phyloP scores from a whole-genome alignment of 2,113 vertebrate genomes.

The Chloropsis cyanopogon region DNA sequence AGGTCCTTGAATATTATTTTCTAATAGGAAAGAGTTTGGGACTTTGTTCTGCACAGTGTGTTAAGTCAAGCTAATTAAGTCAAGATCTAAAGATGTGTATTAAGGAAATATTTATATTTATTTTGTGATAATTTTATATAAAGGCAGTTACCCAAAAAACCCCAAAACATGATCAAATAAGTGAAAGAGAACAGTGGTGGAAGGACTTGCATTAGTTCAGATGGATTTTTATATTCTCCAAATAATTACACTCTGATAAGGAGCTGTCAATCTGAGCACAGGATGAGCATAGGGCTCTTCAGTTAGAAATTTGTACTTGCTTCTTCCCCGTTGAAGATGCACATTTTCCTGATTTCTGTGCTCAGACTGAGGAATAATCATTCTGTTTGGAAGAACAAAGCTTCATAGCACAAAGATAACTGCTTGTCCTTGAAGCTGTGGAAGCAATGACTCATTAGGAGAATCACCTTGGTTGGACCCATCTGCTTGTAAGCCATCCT shows the following conservation, averaged over 20 bases:
- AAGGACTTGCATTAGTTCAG: neutral
- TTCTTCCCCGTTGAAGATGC: neutral
- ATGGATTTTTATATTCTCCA: neutral
- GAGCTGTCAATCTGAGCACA: fast-evolving
- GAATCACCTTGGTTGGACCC: neutral
- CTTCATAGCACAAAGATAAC: neutral
- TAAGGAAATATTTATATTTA: neutral
- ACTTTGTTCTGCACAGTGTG: neutral
- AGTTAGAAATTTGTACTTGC: neutral
- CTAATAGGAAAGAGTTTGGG: neutral
- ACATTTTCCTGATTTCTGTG: neutral
- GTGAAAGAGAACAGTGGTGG: neutral
- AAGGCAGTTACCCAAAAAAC: fast-evolving
- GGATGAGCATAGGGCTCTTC: neutral
- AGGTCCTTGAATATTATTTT: neutral
- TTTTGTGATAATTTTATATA: neutral
- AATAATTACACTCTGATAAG: neutral
- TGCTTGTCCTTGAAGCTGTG: neutral
- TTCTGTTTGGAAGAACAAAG: neutral
- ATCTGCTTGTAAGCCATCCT: neutral
- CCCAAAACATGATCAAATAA: neutral
- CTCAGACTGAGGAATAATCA: neutral
- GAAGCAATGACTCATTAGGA: neutral
- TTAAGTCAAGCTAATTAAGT: neutral
- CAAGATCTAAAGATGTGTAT: no score